Base-by-base conservation (phyloP, 2,113 vertebrate species). In the Labeo rohita region DNA sequence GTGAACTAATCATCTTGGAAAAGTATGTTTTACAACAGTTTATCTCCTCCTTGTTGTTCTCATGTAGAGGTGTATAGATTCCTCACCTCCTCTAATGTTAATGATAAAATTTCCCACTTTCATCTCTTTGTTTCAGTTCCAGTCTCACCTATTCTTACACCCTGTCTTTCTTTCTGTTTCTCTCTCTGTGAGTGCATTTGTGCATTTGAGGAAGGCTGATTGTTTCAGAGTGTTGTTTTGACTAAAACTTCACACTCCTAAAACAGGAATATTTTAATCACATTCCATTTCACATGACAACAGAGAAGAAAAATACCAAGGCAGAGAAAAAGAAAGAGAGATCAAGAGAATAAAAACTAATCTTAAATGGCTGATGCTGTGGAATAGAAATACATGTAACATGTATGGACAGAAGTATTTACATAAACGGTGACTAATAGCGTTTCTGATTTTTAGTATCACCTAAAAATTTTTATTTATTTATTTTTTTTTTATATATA, bases 1-100 rank as follows among this genome's bases (percentile, higher is more conserved):
- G 61, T 83, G 36, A 83, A 36, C 28, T n/a, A 82, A 68, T 83
- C 23, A 70, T 2, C 16, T 34, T 49, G 49, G n/a, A 63, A 63
- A 61, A 81, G 66, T 34, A 34, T 43, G 3, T 65, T 81, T 81
- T 81, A 68, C 61, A 28, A 66, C 79, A 6, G 0, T 66, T 81
- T 81, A 66, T 81, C 79, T 81, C 61, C 61, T 66, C 61, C 0
- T 23, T 68, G 79, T 66, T 49, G 15, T 66, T 50, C 21, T 66
- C 5, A 12, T 50, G 47, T 13, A 50, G 23, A 81, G 61, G 15
- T 65, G 43, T 23, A 65, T 23, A 11, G 47, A 82, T 61, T 61
- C 56, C 56, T 61, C 56, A 61, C 56, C 56, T 2, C 21, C 9
- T 3, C 21, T 61, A 9, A 61, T 18, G 6, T 21, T 56, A 21